Evolutionary conservation across 2,888 invertebrate genomes (phyloP).

Genomic region (Belgica antarctica): DNA sequence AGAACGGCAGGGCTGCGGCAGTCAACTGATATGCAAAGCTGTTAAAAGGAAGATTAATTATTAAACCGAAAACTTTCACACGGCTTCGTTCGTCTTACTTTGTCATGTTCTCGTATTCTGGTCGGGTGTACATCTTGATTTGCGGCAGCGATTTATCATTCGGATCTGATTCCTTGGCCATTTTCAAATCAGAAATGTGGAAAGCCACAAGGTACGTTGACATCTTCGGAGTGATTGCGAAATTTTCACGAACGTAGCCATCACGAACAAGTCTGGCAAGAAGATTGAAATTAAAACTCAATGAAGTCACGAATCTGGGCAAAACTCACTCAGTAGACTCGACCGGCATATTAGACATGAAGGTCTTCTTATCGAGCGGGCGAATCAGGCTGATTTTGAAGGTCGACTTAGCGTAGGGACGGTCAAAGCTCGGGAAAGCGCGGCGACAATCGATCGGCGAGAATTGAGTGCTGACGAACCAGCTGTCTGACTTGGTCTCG

Average conservation of each 20-base stretch:
- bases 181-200: slow-evolving; percentile 58
- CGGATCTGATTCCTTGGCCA: slow-evolving; percentile 49
- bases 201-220: slow-evolving; percentile 73
- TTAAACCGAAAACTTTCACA: not conserved
- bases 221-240: slow-evolving; percentile 66
- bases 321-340: slow-evolving; percentile 48
- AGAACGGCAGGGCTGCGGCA: slow-evolving; percentile 62
- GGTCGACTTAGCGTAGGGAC: slow-evolving; percentile 75
- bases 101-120: slow-evolving; percentile 53
- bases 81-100: slow-evolving; percentile 45
- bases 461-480: slow-evolving; percentile 77
- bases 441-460: slow-evolving; percentile 74
- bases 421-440: slow-evolving; percentile 87
- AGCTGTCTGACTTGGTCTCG: slow-evolving; percentile 58
- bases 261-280: slow-evolving; percentile 51
- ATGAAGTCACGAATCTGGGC: not conserved
- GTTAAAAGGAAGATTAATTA: not conserved
- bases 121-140: slow-evolving; percentile 54
- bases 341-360: slow-evolving; percentile 65
- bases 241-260: slow-evolving; percentile 65
- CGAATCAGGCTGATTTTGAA: slow-evolving; percentile 69
- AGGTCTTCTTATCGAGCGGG: slow-evolving; percentile 55
- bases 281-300: not conserved
- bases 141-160: slow-evolving; percentile 50
- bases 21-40: slow-evolving; percentile 60